Percentiles rank a stretch among this genome's conserved stretches.
phyloP scores from a whole-genome alignment of 2,113 vertebrate genomes.

The Callospermophilus lateralis region DNA sequence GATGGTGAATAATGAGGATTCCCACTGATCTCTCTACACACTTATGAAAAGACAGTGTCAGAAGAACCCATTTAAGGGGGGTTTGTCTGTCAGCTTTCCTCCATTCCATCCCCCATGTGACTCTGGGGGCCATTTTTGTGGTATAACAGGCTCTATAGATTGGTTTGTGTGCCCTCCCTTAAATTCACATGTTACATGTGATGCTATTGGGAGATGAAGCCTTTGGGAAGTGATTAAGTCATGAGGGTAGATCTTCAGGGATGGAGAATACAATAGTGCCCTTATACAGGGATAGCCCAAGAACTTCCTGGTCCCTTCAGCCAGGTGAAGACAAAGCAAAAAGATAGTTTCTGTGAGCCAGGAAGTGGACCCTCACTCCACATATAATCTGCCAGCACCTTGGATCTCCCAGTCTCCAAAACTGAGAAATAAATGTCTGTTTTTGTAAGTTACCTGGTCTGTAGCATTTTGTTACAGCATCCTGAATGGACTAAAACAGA shows the following conservation, averaged over 20 bases:
- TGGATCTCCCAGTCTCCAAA: neutral
- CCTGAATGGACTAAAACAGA: neutral
- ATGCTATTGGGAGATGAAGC: neutral
- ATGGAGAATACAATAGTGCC: neutral
- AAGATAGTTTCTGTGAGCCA: neutral
- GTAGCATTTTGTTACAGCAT: neutral
- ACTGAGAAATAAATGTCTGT: neutral
- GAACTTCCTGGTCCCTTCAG: neutral
- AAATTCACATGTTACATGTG: neutral
- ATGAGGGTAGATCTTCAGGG: neutral
- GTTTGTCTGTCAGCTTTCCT: neutral
- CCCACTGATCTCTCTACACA: neutral
- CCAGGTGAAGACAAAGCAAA: neutral
- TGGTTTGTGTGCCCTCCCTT: neutral
- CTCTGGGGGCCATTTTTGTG: too few relatives aligned
- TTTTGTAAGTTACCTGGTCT: neutral
- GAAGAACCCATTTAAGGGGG: neutral
- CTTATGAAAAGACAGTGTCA: neutral
- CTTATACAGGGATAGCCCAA: neutral
- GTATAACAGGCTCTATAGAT: neutral
- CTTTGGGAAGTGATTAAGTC: neutral
- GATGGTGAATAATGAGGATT: rapidly evolving
- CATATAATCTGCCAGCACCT: neutral
- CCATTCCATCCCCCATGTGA: too few relatives aligned
- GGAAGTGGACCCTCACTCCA: neutral